Evolutionary conservation across 1,140 invertebrate species (phyloP), one percentile per base, ranked within the genome.

Genomic region (Drosophila murphyi): DNA sequence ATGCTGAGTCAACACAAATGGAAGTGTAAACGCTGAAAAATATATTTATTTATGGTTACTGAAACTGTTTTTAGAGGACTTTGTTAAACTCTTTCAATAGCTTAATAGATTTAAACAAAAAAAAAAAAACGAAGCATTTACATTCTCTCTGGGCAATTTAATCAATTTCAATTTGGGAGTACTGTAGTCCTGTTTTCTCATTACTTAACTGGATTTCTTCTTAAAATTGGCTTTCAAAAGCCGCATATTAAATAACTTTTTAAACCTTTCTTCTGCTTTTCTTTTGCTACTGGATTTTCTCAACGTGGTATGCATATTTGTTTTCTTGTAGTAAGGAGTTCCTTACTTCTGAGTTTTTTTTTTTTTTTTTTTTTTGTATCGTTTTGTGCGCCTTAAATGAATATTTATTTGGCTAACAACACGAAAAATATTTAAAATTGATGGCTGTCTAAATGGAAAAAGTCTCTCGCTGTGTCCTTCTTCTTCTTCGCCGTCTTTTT

Each of bases 331-430:
- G 51, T 29, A 20, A 1, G 20, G 20, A 20, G 20, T 20, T 20
- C 20, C 20, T 20, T 20, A 20, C 20, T 20, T 20, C 20, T 20
- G 20, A 1, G 20, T 20, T 20, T 0, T 20, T 20, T 0, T 20
- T 20, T n/a, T 35, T 45, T 37, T n/a, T 72, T 20, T 45, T 6
- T 39, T 5, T 41, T 47, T 37, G 56, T 47, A 48, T 28, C 20
- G 7, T 59, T 48, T 57, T 29, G 20, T 43, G 7, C 7, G 47
- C 43, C 64, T 37, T 28, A 62, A 76, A 63, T 65, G 57, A 77
- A 64, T 71, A 83, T 82, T 83, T 70, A 80, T 69, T 82, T 48
- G 45, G 28, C 37, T 29, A 64, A 69, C 31, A 60, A 63, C 41
- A 67, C 31, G 47, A 50, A 68, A 72, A 50, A 73, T 73, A 65